Evolutionary conservation across 2,888 invertebrate genomes (phyloP), one percentile per base, ranked within the genome.

Genomic region (Neoascia interrupta): DNA sequence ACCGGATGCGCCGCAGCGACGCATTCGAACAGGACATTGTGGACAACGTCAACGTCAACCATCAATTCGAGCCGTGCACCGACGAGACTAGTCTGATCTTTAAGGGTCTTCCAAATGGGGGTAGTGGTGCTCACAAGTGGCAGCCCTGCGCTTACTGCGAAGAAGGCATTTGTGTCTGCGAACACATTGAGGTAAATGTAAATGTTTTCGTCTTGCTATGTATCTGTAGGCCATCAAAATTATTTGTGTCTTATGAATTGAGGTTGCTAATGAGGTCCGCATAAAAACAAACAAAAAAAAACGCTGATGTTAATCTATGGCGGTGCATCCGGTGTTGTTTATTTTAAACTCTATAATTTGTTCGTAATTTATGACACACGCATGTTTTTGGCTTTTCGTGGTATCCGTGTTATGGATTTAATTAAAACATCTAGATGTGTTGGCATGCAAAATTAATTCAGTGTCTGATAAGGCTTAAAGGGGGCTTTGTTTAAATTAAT

Each of bases 101-200:
- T 76, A 87, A 87, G 81, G 87, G 88, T 18, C 81, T 87, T 61
- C 83, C 86, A 68, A 86, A 85, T 49, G 82, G 82, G 19, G 82
- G 81, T 5, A 81, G 81, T 45, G 69, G 58, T 31, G 85, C 85
- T 41, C 86, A 87, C 66, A 89, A 88, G 81, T 86, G 85, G 83
- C 85, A 86, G 72, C 80, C 86, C 36, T 86, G 87, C 74, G 88
- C 87, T 70, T 89, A 87, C 82, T 89, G 88, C 82, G 89, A 89
- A 83, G 86, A 88, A 82, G 89, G 87, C 64, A 86, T 88, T 81
- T 89, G 89, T 83, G 83, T 88, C 58, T 89, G 89, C 82, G 89
- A 89, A 73, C 89, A 89, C 75, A 85, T 88, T 82, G 89, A 89
- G 89, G 89, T 89, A 45, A n/a, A 54, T 54, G 43, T 51, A 43